phyloP scores from a whole-genome alignment of 2,113 vertebrate species.

The Bubo blakistoni region DNA sequence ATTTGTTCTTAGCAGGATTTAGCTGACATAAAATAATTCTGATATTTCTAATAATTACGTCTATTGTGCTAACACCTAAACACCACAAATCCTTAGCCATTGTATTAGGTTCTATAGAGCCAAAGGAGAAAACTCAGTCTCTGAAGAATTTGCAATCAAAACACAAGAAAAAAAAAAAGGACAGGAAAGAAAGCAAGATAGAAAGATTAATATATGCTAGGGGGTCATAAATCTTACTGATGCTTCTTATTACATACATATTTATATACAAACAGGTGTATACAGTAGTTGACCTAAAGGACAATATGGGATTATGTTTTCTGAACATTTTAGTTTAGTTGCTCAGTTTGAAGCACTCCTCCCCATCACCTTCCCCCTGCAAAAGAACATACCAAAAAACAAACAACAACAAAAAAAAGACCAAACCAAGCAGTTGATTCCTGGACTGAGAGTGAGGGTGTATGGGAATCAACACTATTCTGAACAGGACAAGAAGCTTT shows the following conservation, averaged over 20 bases:
- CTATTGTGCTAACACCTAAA: not conserved
- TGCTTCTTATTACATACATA: not conserved
- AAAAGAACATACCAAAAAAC: not conserved
- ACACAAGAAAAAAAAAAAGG: not conserved
- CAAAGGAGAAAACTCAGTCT: not conserved
- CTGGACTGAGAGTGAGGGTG: not conserved
- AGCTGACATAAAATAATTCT: not conserved
- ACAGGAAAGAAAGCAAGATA: rapidly evolving
- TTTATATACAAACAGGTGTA: not conserved
- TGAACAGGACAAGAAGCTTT: not conserved
- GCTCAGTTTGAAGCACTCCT: not conserved
- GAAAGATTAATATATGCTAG: not conserved
- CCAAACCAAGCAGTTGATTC: not conserved
- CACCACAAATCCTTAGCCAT: not conserved
- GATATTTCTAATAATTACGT: not conserved
- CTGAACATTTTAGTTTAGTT: not conserved
- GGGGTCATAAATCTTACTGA: not conserved
- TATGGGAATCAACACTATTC: not conserved
- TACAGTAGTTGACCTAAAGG: not conserved
- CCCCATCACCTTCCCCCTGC: too few relatives aligned
- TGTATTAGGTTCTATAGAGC: not conserved
- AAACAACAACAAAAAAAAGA: rapidly evolving
- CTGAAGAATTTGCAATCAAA: not conserved
- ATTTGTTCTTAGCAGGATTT: not conserved
- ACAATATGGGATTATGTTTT: not conserved